These are phyloP conservation scores for Rhopalosiphum maidis DNA, from an alignment of 1,140 invertebrate species.

Conservation along the genomic window DNA sequence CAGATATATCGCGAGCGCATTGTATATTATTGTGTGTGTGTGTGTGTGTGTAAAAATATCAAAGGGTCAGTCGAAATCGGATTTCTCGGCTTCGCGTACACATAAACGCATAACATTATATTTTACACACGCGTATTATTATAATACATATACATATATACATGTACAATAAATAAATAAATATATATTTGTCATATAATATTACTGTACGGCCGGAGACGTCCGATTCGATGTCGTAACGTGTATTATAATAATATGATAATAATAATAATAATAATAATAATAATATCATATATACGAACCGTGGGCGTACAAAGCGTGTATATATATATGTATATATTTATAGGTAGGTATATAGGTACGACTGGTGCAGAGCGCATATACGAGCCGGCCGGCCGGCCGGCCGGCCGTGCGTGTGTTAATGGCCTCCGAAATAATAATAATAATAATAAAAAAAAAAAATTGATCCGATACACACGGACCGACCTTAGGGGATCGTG, in stretches of 20 bases:
- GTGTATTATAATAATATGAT: conserved; percentile 2
- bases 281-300: conserved; percentile 5
- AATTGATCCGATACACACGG: conserved; percentile 26
- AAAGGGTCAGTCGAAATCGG: conserved; percentile 6
- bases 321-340: no score
- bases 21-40: background rate
- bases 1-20: background rate
- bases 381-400: background rate
- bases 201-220: background rate
- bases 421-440: conserved; percentile 26
- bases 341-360: no score
- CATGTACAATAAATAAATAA: background rate
- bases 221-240: conserved; percentile 8
- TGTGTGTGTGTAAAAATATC: background rate
- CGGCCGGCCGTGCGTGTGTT: background rate
- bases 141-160: background rate
- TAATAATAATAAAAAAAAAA: background rate
- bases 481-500: conserved; percentile 34
- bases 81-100: background rate
- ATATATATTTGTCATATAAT: no score
- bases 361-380: no score
- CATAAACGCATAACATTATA: background rate
- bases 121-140: background rate
- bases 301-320: conserved; percentile 8
- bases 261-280: conserved; percentile 18